Conservation (phyloP, 92 coral and sea anemone species). For the Phenganax marumi region DNA sequence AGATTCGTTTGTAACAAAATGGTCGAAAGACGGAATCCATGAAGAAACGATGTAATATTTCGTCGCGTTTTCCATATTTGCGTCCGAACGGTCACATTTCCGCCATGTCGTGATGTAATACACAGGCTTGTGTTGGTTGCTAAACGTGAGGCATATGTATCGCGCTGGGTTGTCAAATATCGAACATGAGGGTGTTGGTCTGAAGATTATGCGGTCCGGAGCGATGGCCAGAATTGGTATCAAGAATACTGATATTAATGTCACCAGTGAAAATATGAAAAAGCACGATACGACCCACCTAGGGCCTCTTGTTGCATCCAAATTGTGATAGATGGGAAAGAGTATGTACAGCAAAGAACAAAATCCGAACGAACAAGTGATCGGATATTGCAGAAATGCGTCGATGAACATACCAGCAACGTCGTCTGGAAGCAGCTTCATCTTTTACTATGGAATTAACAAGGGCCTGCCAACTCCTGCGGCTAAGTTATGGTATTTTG, state of each 20-base stretch:
- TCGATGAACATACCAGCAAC: constrained; percentile 26
- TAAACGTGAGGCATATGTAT: constrained; percentile 44
- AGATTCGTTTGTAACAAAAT: constrained; percentile 38
- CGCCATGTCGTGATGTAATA: constrained; percentile 51
- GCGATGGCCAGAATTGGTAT: constrained; percentile 44
- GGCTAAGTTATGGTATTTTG: too few relatives aligned
- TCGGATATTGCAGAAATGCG: constrained; percentile 48
- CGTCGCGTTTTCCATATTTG: constrained; percentile 46
- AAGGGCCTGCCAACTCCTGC: constrained; percentile 10
- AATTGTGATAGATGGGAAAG: constrained; percentile 35
- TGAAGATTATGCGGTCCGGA: constrained; percentile 45
- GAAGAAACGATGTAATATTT: constrained; percentile 49
- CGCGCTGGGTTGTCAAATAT: constrained; percentile 48
- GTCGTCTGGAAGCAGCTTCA: constrained; percentile 24
- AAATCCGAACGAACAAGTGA: constrained; percentile 41
- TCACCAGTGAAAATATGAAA: constrained; percentile 28
- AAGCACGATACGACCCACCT: constrained; percentile 36
- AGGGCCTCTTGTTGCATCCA: constrained; percentile 44
- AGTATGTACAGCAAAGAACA: constrained; percentile 29
- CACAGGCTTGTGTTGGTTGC: constrained; percentile 24
- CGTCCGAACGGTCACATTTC: constrained; percentile 33
- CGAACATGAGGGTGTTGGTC: constrained; percentile 56
- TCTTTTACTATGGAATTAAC: constrained; percentile 8
- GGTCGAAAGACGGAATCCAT: constrained; percentile 52
- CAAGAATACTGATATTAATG: constrained; percentile 27